Evolutionary conservation across 2,113 vertebrate species (phyloP), one percentile per base, ranked within the genome.

Genomic region (Pungitius pungitius): DNA sequence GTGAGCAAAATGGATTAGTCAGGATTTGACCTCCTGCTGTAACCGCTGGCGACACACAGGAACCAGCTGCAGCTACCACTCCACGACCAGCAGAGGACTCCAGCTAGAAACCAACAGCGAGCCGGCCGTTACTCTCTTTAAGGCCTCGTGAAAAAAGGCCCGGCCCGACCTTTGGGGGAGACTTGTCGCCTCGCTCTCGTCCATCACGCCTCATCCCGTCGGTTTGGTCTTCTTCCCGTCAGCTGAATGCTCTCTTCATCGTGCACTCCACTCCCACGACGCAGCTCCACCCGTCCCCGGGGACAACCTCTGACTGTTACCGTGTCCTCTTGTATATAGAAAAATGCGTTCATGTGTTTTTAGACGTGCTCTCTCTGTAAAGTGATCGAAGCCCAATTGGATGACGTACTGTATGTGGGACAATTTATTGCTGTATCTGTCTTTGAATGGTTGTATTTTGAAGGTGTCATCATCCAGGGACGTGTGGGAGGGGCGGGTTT

Each of bases 311-410:
- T 89, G 91, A 90, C 90, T 92, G 91, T 92, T 91, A 91, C 77
- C 56, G 80, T 92, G 89, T 92, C 89, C 86, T 89, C 88, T 93
- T 93, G 92, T 92, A 92, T 87, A 91, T 92, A 92, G 88, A 78
- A 84, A n/a, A 85, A 91, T 83, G 85, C 75, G 87, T 91, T 89
- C 88, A 81, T 90, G 91, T 92, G 91, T 90, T 91, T 90, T 86
- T 92, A 90, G 85, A 90, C 84, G 91, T 92, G 80, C 82, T 89
- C 90, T 87, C 89, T 89, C 85, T 90, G 87, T 91, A 82, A 90
- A 87, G 89, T 89, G 89, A 88, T 84, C 40, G 13, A 87, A 89
- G 87, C 89, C 84, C 88, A 88, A 78, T 84, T 88, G 90, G 89
- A 91, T 78, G 87, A 89, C 72, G 77, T 89, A 86, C 89, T 86